These are phyloP conservation scores for Catharus bicknelli DNA, from an alignment of 2,113 vertebrate genomes.

Conservation along the genomic window DNA sequence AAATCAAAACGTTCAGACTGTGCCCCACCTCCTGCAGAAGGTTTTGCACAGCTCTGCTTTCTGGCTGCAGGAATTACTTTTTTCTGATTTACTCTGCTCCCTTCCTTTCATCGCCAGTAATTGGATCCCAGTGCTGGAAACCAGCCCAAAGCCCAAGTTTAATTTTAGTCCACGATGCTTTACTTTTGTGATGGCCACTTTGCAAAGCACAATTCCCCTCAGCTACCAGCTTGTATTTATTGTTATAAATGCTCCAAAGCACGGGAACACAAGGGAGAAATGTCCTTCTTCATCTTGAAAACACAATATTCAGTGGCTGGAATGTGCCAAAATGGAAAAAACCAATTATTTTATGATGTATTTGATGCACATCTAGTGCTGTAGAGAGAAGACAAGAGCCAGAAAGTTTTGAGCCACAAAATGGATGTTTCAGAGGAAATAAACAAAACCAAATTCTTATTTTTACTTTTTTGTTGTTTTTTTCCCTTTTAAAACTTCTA, in stretches of 20 bases:
- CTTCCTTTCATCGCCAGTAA: not conserved
- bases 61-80: not conserved
- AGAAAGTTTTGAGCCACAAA: not conserved
- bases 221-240: not conserved
- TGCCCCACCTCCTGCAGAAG: not conserved
- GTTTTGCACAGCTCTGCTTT: not conserved
- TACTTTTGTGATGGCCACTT: constrained; percentile 8
- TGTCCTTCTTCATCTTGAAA: not conserved
- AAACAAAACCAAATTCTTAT: not conserved
- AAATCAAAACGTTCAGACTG: not conserved
- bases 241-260: not conserved
- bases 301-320: not conserved
- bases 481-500: not conserved
- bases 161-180: constrained; percentile 11
- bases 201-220: constrained; percentile 18
- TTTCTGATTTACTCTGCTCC: constrained; percentile 4
- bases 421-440: not conserved
- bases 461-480: not conserved
- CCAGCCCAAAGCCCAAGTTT: constrained; percentile 30
- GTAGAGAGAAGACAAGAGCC: not conserved
- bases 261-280: not conserved
- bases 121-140: constrained; percentile 17
- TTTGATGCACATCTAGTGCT: not conserved
- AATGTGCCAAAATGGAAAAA: not conserved
- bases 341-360: not conserved